Conservation (phyloP, 2,888 invertebrate species). For the Mesorhabditis spiculigera region DNA sequence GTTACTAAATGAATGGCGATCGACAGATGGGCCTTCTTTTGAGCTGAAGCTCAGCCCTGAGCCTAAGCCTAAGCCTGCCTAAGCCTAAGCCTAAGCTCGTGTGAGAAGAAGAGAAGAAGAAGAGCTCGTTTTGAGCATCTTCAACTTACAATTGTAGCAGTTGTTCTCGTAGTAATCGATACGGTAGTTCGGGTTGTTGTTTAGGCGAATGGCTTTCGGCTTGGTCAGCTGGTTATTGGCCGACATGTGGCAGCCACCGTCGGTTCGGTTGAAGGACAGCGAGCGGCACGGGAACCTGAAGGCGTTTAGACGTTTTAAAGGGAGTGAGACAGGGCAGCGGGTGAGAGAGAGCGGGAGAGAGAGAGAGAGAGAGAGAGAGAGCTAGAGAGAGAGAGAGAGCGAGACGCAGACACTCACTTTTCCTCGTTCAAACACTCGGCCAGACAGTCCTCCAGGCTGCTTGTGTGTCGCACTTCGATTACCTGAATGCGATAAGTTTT, state of each 20-base stretch:
- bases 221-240: conserved; percentile 56
- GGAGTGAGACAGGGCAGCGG: neutral
- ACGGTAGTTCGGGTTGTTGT: conserved; percentile 58
- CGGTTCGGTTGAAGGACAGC: conserved; percentile 57
- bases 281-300: conserved; percentile 50
- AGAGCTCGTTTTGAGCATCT: neutral
- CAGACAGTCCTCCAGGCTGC: conserved; percentile 54
- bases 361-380: neutral
- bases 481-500: neutral
- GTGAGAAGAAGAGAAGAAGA: too few species aligned
- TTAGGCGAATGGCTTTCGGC: conserved; percentile 52
- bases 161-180: conserved; percentile 59
- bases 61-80: too few species aligned
- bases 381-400: too few species aligned
- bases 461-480: conserved; percentile 22
- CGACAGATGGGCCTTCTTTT: too few species aligned
- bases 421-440: conserved; percentile 51
- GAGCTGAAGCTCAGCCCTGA: too few species aligned
- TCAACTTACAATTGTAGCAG: conserved; percentile 54
- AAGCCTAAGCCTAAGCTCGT: too few species aligned
- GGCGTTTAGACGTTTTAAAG: neutral
- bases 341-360: too few species aligned
- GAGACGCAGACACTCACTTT: conserved; percentile 8
- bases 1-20: conserved; percentile 34
- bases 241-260: conserved; percentile 54